phyloP scores from a whole-genome alignment of 2,888 invertebrate genomes.

The Choristoneura rosaceana region DNA sequence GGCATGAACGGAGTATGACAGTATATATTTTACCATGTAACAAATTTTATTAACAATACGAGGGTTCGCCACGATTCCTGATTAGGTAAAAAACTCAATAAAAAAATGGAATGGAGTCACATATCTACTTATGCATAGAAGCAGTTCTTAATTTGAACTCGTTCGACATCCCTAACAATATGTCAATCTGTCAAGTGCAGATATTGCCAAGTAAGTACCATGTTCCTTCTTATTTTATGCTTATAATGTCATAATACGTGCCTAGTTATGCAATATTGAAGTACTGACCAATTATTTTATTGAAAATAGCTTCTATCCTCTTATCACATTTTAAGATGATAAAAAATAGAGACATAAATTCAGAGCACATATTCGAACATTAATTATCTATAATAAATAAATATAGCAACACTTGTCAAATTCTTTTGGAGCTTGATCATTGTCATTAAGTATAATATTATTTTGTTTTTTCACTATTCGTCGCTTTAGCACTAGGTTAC shows the following conservation, averaged over 20 bases:
- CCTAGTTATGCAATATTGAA: too few species aligned
- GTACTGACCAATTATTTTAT: too few species aligned
- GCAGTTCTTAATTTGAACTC: background rate
- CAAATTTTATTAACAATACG: background rate
- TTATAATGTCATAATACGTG: background rate
- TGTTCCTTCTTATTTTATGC: background rate
- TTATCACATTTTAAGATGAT: too few species aligned
- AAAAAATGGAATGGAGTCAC: background rate
- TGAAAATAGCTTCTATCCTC: too few species aligned
- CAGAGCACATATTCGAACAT: too few species aligned
- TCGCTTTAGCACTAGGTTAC: background rate
- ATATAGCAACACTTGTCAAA: background rate
- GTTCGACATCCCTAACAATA: background rate
- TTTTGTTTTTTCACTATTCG: background rate
- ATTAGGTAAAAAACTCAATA: background rate
- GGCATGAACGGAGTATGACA: slow-evolving; percentile 3
- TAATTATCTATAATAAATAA: too few species aligned
- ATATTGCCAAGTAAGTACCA: background rate
- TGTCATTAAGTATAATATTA: background rate
- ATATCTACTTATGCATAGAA: background rate
- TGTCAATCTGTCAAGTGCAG: background rate
- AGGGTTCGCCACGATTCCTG: background rate
- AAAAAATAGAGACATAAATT: too few species aligned
- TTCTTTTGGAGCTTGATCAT: background rate
- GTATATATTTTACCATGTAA: background rate